Evolutionary conservation across 2,797 vertebrate genomes (phyloP).

Genomic region (Lepilemur ruficaudatus): DNA sequence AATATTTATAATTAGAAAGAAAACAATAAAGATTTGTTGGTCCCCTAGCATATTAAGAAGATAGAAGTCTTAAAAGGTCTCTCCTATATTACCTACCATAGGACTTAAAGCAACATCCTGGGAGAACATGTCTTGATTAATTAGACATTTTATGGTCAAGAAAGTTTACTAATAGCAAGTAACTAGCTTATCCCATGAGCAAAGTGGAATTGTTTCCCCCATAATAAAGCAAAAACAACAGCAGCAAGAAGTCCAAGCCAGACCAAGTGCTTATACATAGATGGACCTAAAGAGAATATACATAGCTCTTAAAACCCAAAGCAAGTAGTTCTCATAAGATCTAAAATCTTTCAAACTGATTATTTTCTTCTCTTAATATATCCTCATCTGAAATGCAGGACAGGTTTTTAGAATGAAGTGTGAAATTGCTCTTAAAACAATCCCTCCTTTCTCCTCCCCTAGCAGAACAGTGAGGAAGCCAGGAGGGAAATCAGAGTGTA

Average conservation of each 20-base stretch:
- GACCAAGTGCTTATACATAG: not conserved
- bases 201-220: not conserved
- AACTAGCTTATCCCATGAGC: not conserved
- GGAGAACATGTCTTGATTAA: not conserved
- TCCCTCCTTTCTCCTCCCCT: not conserved
- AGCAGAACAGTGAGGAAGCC: not conserved
- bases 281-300: not conserved
- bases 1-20: conserved; percentile 22
- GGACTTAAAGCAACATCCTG: not conserved
- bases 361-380: not conserved
- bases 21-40: not conserved
- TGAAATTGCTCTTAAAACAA: conserved; percentile 54
- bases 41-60: not conserved
- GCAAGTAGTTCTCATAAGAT: not conserved
- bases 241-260: not conserved
- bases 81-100: not conserved
- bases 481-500: conserved; percentile 46
- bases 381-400: not conserved
- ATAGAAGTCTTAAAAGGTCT: not conserved
- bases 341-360: not conserved
- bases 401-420: conserved; percentile 43
- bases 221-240: not conserved
- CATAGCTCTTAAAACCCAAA: not conserved
- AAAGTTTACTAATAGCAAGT: not conserved
- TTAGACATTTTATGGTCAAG: not conserved